Percentiles rank a stretch among this genome's conserved stretches.
Evolutionary conservation across 2,113 vertebrate genomes (phyloP).

Genomic region (Tichodroma muraria): DNA sequence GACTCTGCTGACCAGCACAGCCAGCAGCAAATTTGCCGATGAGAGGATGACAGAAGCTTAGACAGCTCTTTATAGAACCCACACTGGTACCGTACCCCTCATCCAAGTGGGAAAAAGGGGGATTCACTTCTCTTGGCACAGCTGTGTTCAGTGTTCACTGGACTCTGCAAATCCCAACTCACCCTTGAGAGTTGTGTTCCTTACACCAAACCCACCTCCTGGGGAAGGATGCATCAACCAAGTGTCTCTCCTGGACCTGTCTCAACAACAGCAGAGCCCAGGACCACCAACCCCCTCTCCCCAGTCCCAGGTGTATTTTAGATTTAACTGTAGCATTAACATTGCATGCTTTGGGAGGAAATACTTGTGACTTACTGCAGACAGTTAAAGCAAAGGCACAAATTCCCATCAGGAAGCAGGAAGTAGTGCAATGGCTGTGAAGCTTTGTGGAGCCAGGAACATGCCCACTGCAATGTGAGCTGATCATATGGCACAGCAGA

Average conservation of each 20-base stretch:
- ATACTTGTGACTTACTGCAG: neutral
- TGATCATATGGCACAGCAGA: slow-evolving; percentile 17
- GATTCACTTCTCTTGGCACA: neutral
- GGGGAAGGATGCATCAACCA: neutral
- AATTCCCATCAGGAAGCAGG: neutral
- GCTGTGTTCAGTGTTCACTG: neutral
- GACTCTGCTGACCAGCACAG: neutral
- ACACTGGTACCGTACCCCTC: neutral
- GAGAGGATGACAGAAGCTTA: neutral
- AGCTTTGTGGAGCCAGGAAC: neutral
- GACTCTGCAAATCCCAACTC: neutral
- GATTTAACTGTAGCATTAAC: neutral
- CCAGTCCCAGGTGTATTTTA: neutral
- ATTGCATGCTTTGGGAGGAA: neutral
- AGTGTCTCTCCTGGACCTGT: neutral
- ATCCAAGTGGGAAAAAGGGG: neutral
- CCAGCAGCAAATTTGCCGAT: neutral
- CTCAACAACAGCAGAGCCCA: neutral
- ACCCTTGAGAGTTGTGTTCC: neutral
- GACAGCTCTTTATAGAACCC: neutral
- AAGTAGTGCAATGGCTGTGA: neutral
- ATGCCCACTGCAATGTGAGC: neutral
- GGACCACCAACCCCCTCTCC: neutral
- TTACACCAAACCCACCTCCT: neutral
- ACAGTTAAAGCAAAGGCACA: neutral